Conservation (phyloP, 2,888 invertebrate genomes). For the Macrophya annulata region DNA sequence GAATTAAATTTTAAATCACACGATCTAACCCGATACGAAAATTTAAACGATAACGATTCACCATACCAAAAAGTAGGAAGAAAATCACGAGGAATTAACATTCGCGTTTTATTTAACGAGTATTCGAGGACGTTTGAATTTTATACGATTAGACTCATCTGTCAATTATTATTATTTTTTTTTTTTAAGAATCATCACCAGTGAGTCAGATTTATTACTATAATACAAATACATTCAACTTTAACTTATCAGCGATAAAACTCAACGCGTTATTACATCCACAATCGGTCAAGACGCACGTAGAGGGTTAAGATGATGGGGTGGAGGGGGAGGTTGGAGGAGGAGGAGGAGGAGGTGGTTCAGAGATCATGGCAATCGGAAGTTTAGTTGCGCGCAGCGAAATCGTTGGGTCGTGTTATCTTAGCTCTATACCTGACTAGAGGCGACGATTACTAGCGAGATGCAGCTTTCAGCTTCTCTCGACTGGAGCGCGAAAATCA, state of each 20-base stretch:
- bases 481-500: not conserved
- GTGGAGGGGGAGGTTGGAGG: not conserved
- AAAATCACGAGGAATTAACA: not conserved
- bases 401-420: not conserved
- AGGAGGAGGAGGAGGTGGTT: not conserved
- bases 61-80: too few species aligned
- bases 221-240: not conserved
- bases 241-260: not conserved
- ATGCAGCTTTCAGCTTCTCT: not conserved
- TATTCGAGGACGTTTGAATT: not conserved
- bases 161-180: not conserved
- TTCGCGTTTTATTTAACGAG: not conserved
- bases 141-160: not conserved
- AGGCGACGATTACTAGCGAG: not conserved
- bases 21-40: too few species aligned
- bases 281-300: not conserved
- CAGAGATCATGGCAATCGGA: conserved; percentile 38
- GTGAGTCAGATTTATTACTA: not conserved
- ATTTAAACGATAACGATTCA: too few species aligned
- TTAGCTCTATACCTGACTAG: conserved; percentile 10
- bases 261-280: not conserved
- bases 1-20: too few species aligned
- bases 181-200: not conserved
- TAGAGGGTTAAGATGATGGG: not conserved
- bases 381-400: conserved; percentile 18